Conservation (phyloP, 2,113 vertebrate genomes). For the Sebastes schlegelii region DNA sequence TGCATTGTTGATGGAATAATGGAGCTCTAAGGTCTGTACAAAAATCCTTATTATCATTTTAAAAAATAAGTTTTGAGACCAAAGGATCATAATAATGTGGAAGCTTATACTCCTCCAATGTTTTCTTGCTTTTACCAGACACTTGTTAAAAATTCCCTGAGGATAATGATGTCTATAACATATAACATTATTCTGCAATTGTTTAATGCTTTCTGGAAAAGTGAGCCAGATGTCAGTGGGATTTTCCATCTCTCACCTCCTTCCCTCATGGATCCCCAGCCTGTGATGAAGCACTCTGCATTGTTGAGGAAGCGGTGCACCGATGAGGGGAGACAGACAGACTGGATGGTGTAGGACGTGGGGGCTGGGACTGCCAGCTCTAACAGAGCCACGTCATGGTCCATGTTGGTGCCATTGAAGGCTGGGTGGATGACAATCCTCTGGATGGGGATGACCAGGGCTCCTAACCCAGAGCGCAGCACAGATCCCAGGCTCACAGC, state of each 20-base stretch:
- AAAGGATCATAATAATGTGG: neutral
- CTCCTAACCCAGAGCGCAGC: conserved; percentile 84
- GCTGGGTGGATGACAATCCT: conserved; percentile 89
- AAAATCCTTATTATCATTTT: neutral
- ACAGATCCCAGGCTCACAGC: conserved; percentile 91
- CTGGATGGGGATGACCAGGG: conserved; percentile 87
- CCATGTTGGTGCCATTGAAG: conserved; percentile 92
- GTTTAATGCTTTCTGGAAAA: neutral
- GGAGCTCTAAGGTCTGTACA: neutral
- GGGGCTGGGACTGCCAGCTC: conserved; percentile 85
- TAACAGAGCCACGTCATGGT: conserved; percentile 92
- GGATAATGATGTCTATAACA: neutral
- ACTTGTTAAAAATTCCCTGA: neutral
- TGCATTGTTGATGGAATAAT: neutral
- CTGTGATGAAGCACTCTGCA: conserved; percentile 91
- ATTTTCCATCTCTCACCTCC: conserved; percentile 75
- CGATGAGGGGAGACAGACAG: conserved; percentile 90
- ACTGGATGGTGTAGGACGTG: conserved; percentile 86
- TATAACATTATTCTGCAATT: neutral
- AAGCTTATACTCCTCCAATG: neutral
- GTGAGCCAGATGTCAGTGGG: too few relatives aligned
- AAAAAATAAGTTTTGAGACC: neutral
- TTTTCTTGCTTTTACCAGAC: neutral
- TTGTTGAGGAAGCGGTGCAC: conserved; percentile 84
- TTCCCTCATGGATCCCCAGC: conserved; percentile 91